These are phyloP conservation scores for Pocota personata DNA, from an alignment of 2,888 invertebrate genomes.

Conservation along the genomic window DNA sequence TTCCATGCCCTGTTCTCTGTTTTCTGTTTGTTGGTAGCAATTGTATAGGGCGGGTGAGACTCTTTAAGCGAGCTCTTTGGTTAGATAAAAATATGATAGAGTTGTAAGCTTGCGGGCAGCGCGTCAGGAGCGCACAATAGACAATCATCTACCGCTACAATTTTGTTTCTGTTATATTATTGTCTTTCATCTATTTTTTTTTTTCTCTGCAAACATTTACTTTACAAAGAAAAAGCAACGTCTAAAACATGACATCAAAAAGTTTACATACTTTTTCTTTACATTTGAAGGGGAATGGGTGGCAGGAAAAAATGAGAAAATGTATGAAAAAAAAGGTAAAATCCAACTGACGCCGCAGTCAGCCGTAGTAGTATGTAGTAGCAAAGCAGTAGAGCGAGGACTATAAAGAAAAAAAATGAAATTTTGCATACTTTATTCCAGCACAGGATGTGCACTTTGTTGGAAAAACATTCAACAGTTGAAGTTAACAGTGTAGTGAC, in stretches of 20 bases:
- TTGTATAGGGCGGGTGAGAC: constrained; percentile 18
- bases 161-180: constrained; percentile 7
- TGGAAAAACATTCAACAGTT: constrained; percentile 73
- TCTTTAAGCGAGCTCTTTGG: constrained; percentile 32
- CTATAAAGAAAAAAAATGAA: constrained; percentile 33
- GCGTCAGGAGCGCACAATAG: constrained; percentile 17
- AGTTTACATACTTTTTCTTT: constrained; percentile 51
- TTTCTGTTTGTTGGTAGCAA: constrained; percentile 22
- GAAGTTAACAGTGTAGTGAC: constrained; percentile 57
- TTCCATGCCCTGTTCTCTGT: not conserved
- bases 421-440: constrained; percentile 53
- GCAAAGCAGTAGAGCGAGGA: not conserved
- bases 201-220: constrained; percentile 13
- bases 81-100: constrained; percentile 67
- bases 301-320: constrained; percentile 6
- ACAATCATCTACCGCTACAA: constrained; percentile 7
- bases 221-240: constrained; percentile 52
- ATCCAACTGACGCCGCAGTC: constrained; percentile 54
- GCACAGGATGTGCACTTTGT: constrained; percentile 71
- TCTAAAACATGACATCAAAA: constrained; percentile 71
- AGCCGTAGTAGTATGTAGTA: not conserved
- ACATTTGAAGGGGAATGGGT: constrained; percentile 7
- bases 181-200: not conserved
- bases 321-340: not conserved
- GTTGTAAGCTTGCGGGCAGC: constrained; percentile 55